Evolutionary conservation across 2,888 invertebrate species (phyloP), one percentile per base, ranked within the genome.

Genomic region (Amaurobius ferox): DNA sequence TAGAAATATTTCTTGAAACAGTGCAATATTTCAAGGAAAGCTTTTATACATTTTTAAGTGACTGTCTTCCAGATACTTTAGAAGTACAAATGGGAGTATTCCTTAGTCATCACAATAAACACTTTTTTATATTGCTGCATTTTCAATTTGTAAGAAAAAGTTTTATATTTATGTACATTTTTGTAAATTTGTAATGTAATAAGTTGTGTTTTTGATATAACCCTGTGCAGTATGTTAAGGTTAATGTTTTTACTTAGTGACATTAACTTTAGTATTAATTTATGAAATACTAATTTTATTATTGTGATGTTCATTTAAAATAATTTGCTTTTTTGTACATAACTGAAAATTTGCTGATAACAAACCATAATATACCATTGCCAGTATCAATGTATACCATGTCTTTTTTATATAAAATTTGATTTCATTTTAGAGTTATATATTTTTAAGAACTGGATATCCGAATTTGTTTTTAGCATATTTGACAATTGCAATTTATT

Each of bases 31-130:
- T 19, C 55, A 55, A 55, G 55, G 23, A 55, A n/a, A 55, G 19
- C 55, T 55, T 55, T 55, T 55, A 55, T 55, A 55, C 55, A 55
- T 55, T 55, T 55, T 55, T 55, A 55, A 55, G 55, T 55, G 55
- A 55, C 23, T 55, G 55, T 55, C 55, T 55, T 55, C 55, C 55
- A 55, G 55, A n/a, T 55, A 23, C 55, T 55, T 55, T 55, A 23
- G 23, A 55, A 55, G 55, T 55, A 55, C 55, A 55, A 55, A 55
- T 55, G 55, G 55, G 55, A 55, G 55, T 55, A 55, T 23, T 23
- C 23, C 23, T 23, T 55, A 55, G 55, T 55, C 55, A 55, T 55
- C 1, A 23, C 19, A 23, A 23, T 55, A 23, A 55, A 55, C 2
- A 44, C 44, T 44, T 55, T 55, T 55, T 55, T 55, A 55, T 55